Base-by-base conservation (phyloP, 2,888 invertebrate species). In the Steinernema carpocapsae region DNA sequence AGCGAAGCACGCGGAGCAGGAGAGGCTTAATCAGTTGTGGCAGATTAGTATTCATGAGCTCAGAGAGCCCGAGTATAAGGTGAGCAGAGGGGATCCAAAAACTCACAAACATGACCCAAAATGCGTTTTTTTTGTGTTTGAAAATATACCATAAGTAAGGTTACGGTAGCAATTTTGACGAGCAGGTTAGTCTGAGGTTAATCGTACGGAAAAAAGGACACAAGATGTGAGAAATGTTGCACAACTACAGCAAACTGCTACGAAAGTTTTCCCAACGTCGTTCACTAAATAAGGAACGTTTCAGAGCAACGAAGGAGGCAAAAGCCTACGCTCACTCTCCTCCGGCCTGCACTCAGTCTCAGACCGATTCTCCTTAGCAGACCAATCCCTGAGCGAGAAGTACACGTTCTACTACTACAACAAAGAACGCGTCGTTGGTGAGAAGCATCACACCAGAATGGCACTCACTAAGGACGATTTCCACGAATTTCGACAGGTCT, bases 21-120 rank as follows among this genome's bases (percentile, higher is more conserved):
- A 75, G 48, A 52, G 78, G 22, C 76, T 79, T 37, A 76, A 82
- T 42, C 70, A 76, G 22, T 37, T 79, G 24, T 82, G 82, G 82
- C 79, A 78, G 46, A 79, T 81, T 24, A 76, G 79, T 22, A 77
- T 59, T 52, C 74, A 72, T 0, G 22, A 72, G 51, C 51, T 75
- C 73, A 48, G 76, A 74, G 76, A 75, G 71, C 64, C 70, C 64
- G 43, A 72, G 74, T 0, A n/a, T 24, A 52, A 37, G 37, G 37
- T 37, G 10, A 10, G 37, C 22, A 3, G 22, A 52, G 19, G 52
- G 19, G 52, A 22, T 19, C 52, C 3, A 19, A 19, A 48, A 14
- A 19, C 17, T 14, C 3, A 48, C 43, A 48, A n/a, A 48, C 3
- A 14, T 3, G 48, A 19, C 4, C 48, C 3, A 19, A 17, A 4